Percentiles rank a stretch among this genome's conserved stretches.
These are phyloP conservation scores for Nebria salina DNA, from an alignment of 2,888 invertebrate genomes.

Conservation along the genomic window DNA sequence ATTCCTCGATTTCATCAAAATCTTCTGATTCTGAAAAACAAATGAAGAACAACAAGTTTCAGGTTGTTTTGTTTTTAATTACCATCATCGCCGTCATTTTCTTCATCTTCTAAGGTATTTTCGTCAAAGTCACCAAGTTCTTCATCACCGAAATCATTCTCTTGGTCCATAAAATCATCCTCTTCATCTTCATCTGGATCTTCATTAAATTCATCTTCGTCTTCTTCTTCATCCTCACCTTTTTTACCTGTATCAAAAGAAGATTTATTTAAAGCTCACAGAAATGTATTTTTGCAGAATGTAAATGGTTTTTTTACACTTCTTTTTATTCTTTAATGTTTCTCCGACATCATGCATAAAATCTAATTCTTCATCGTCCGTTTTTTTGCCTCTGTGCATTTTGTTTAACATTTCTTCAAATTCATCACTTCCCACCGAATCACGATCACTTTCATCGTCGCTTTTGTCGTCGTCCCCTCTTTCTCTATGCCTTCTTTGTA, in stretches of 20 bases:
- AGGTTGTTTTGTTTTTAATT: constrained; percentile 45
- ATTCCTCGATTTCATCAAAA: constrained; percentile 52
- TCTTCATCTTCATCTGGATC: constrained; percentile 52
- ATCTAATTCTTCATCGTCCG: constrained; percentile 71
- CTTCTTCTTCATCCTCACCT: constrained; percentile 52
- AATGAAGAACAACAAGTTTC: constrained; percentile 46
- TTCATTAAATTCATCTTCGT: constrained; percentile 44
- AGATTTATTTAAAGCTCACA: background rate
- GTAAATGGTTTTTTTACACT: background rate
- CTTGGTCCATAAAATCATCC: constrained; percentile 64
- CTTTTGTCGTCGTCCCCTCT: constrained; percentile 67
- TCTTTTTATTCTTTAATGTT: constrained; percentile 53
- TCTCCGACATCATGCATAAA: constrained; percentile 73
- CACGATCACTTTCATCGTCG: constrained; percentile 71
- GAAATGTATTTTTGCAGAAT: constrained; percentile 17
- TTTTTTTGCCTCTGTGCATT: constrained; percentile 63
- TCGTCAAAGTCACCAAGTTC: constrained; percentile 52
- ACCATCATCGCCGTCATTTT: constrained; percentile 59
- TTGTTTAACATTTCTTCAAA: constrained; percentile 75
- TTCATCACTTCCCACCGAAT: constrained; percentile 81
- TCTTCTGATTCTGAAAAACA: constrained; percentile 52
- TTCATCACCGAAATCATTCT: constrained; percentile 52
- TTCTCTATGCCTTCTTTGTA: constrained; percentile 64
- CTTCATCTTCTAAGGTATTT: constrained; percentile 51
- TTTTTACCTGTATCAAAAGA: constrained; percentile 46